Percentiles rank a stretch among this genome's conserved stretches.
Evolutionary conservation across 2,888 invertebrate genomes (phyloP).

Genomic region (Netelia inedita): DNA sequence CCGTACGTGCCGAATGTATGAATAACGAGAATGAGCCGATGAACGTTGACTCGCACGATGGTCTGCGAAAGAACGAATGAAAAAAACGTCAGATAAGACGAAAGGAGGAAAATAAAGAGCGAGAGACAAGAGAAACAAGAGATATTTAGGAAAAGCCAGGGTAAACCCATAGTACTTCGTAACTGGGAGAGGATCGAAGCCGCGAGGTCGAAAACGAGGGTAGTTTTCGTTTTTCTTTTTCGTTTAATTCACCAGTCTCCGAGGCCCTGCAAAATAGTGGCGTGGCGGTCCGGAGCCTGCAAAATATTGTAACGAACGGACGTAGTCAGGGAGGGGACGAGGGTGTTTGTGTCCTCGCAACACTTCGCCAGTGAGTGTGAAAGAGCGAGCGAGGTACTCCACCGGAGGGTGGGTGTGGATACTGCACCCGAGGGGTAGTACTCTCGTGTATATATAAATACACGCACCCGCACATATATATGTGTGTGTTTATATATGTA

Average conservation of each 20-base stretch:
- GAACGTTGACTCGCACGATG: too few species aligned
- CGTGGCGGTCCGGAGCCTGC: background rate
- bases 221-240: background rate
- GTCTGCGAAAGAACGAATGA: too few species aligned
- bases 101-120: background rate
- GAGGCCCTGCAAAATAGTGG: background rate
- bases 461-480: background rate
- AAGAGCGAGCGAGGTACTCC: conserved; percentile 37
- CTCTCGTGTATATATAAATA: conserved; percentile 35
- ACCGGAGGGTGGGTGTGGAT: conserved; percentile 52
- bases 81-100: too few species aligned
- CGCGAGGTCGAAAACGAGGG: background rate
- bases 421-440: conserved; percentile 57
- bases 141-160: background rate
- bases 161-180: background rate
- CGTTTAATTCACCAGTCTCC: background rate
- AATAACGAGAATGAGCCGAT: too few species aligned
- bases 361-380: conserved; percentile 46
- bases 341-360: conserved; percentile 22
- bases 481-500: background rate
- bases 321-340: background rate
- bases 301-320: conserved; percentile 18
- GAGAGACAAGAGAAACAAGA: background rate
- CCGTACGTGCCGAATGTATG: too few species aligned
- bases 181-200: conserved; percentile 3